These are phyloP conservation scores for Hemistola chrysoprasaria DNA, from an alignment of 2,888 invertebrate species.

Conservation along the genomic window DNA sequence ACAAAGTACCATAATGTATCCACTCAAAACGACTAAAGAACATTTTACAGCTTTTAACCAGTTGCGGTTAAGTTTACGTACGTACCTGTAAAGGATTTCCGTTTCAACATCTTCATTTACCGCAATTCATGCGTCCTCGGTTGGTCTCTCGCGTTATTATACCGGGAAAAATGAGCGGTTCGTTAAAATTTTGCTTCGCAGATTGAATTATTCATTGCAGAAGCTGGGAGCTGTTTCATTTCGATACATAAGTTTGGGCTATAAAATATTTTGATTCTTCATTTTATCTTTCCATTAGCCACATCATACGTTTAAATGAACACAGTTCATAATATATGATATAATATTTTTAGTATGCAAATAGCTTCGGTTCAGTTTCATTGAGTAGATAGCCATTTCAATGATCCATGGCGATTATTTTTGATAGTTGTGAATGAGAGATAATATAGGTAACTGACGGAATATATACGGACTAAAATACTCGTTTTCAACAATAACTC, in stretches of 20 bases:
- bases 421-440: conserved; percentile 5
- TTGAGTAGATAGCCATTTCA: conserved; percentile 14
- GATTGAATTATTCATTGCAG: conserved; percentile 12
- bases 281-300: conserved; percentile 34
- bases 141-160: conserved; percentile 21
- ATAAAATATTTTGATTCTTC: conserved; percentile 30
- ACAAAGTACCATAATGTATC: too few relatives aligned
- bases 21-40: background rate
- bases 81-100: conserved; percentile 29
- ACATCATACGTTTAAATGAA: conserved; percentile 34
- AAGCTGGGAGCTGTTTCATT: conserved; percentile 14
- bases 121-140: conserved; percentile 34
- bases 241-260: conserved; percentile 13
- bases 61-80: conserved; percentile 11
- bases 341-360: conserved; percentile 23
- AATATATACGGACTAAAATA: conserved; percentile 14
- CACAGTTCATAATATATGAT: conserved; percentile 23
- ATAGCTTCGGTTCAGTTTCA: conserved; percentile 21
- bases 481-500: conserved; percentile 23
- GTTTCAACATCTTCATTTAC: conserved; percentile 34
- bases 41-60: conserved; percentile 22
- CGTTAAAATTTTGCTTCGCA: conserved; percentile 2
- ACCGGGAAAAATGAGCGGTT: conserved; percentile 17
- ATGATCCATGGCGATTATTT: conserved; percentile 11
- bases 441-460: conserved; percentile 15